These are phyloP conservation scores for Dicaeum eximium DNA, from an alignment of 2,113 vertebrate species.

Conservation along the genomic window DNA sequence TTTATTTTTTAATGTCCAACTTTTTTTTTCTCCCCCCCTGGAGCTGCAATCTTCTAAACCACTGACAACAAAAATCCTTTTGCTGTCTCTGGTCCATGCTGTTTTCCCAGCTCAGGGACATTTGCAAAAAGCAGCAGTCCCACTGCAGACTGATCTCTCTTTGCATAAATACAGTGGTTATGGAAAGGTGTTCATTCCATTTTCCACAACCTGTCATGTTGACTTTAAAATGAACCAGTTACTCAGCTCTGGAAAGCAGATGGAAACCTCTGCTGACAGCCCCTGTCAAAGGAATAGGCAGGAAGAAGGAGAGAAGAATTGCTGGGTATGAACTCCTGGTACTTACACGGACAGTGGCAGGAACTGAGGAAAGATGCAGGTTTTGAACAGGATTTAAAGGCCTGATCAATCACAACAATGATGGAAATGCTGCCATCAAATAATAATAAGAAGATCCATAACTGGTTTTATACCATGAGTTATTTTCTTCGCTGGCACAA, in stretches of 20 bases:
- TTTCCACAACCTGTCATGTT: conserved; percentile 36
- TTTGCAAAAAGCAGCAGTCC: conserved; percentile 2
- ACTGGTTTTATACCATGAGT: background rate
- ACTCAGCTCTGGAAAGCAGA: conserved; percentile 43
- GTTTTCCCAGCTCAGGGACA: conserved; percentile 34
- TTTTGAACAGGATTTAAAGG: conserved; percentile 11
- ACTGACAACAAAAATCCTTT: conserved; percentile 30
- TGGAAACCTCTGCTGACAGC: conserved; percentile 70
- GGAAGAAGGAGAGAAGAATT: conserved; percentile 22
- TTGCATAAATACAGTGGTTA: conserved; percentile 54
- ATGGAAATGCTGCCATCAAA: conserved; percentile 51
- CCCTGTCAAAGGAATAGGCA: conserved; percentile 61
- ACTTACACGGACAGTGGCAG: conserved; percentile 15
- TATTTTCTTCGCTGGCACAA: background rate
- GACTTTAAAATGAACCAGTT: conserved; percentile 66
- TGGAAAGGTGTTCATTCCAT: conserved; percentile 53
- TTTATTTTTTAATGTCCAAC: background rate
- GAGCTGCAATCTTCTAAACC: background rate
- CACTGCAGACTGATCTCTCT: conserved; percentile 23
- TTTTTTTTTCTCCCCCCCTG: background rate
- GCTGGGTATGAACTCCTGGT: conserved; percentile 27
- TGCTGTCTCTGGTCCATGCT: background rate
- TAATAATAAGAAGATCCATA: conserved; percentile 33
- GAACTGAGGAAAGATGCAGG: background rate
- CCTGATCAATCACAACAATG: conserved; percentile 12